Conservation (phyloP, 2,797 vertebrate species). For the Poeciliopsis presidionis region DNA sequence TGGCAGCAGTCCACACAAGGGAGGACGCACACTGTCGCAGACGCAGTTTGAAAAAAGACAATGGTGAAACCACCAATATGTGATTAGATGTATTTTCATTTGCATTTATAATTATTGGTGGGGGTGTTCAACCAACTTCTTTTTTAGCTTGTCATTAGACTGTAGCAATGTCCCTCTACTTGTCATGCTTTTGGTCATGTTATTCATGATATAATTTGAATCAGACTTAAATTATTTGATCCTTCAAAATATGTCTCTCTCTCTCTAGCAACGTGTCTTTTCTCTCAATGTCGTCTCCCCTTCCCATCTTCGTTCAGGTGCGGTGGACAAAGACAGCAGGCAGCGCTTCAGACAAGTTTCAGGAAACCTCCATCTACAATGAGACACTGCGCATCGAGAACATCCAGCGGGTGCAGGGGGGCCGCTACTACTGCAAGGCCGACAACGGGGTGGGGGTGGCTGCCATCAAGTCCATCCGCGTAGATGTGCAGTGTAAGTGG, state of each 20-base stretch:
- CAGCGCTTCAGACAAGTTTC: constrained; percentile 97
- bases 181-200: not conserved
- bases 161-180: not conserved
- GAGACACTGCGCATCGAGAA: constrained; percentile 93
- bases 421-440: constrained; percentile 99
- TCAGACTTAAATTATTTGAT: constrained; percentile 27
- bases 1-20: not conserved
- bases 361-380: constrained; percentile 97
- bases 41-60: not conserved
- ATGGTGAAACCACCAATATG: not conserved
- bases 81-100: not conserved
- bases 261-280: constrained; percentile 24
- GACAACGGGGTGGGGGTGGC: constrained; percentile 98
- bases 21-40: not conserved
- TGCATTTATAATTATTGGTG: not conserved
- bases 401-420: constrained; percentile 94
- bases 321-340: constrained; percentile 98
- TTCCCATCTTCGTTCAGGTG: constrained; percentile 78
- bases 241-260: constrained; percentile 16
- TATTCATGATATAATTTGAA: not conserved
- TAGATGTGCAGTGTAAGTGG: constrained; percentile 99
- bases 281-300: constrained; percentile 23
- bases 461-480: constrained; percentile 99
- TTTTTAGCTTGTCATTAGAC: not conserved
- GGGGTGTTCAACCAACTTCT: not conserved